These are phyloP conservation scores for Lochmaea crataegi DNA, from an alignment of 2,888 invertebrate species.

Conservation along the genomic window DNA sequence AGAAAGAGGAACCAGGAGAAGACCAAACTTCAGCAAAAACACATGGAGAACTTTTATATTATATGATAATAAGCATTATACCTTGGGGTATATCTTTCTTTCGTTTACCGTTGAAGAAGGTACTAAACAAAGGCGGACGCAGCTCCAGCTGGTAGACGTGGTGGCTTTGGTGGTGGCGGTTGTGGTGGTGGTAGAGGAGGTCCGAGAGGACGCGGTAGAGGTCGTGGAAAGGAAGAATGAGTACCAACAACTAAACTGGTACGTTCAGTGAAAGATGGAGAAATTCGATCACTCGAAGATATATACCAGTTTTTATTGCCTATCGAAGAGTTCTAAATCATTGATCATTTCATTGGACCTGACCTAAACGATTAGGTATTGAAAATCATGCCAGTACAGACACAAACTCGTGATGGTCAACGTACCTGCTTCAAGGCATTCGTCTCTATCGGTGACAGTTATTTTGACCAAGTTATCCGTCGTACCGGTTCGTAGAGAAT, in stretches of 20 bases:
- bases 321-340: conserved; percentile 99
- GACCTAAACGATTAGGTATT: conserved; percentile 92
- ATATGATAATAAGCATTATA: too few relatives aligned
- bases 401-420: conserved; percentile 99
- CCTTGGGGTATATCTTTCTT: too few relatives aligned
- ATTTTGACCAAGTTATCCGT: conserved; percentile 98
- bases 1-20: too few relatives aligned
- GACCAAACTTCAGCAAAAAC: too few relatives aligned
- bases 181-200: conserved; percentile 75
- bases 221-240: conserved; percentile 94
- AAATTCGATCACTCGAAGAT: conserved; percentile 95
- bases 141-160: conserved; percentile 96
- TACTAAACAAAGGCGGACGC: too few relatives aligned
- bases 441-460: conserved; percentile 97
- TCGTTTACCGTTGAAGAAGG: too few relatives aligned
- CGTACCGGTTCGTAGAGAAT: conserved; percentile 97
- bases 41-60: too few relatives aligned
- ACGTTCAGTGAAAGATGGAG: conserved; percentile 94
- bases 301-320: conserved; percentile 98
- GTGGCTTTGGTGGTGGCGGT: conserved; percentile 73
- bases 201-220: conserved; percentile 82
- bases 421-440: conserved; percentile 98
- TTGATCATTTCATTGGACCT: conserved; percentile 95
- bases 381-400: conserved; percentile 99
- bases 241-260: conserved; percentile 98